Evolutionary conservation across 2,888 invertebrate genomes (phyloP).

Genomic region (Drosophila cyrtoloma): DNA sequence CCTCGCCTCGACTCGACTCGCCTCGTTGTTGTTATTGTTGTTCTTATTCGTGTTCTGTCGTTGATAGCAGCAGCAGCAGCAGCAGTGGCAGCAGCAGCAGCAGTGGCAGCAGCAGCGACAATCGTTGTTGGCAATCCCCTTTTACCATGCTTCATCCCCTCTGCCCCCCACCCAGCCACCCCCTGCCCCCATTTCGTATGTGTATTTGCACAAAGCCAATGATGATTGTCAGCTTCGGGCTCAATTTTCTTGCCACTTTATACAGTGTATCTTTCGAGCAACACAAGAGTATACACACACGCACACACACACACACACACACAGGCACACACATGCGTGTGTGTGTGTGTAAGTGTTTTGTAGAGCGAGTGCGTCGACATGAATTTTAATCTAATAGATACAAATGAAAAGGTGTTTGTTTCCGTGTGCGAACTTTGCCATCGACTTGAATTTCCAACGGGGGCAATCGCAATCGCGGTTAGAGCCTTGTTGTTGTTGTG

Average conservation of each 20-base stretch:
- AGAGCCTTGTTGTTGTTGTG: conserved; percentile 22
- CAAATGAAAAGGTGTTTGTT: conserved; percentile 84
- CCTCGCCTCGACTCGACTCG: conserved; percentile 35
- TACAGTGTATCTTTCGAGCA: conserved; percentile 42
- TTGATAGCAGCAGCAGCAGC: conserved; percentile 52
- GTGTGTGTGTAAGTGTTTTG: conserved; percentile 22
- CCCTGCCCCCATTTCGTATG: not conserved
- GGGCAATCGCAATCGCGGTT: conserved; percentile 41
- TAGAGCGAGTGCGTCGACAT: conserved; percentile 73
- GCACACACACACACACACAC: not conserved
- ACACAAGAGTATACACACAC: conserved; percentile 15
- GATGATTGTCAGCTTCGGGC: conserved; percentile 73
- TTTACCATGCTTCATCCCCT: conserved; percentile 7
- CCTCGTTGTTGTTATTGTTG: conserved; percentile 53
- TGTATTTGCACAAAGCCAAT: conserved; percentile 72
- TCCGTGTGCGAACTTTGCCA: conserved; percentile 66
- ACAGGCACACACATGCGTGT: not conserved
- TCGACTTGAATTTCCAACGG: conserved; percentile 38
- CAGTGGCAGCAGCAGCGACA: conserved; percentile 29
- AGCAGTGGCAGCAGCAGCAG: conserved; percentile 10
- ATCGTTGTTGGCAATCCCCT: conserved; percentile 39
- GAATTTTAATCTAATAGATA: conserved; percentile 85
- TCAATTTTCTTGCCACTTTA: conserved; percentile 66
- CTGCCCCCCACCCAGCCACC: not conserved
- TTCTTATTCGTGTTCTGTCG: conserved; percentile 64